Percentiles rank a stretch among this genome's conserved stretches.
Evolutionary conservation across 2,888 invertebrate genomes (phyloP).

Genomic region (Melanchra persicariae): DNA sequence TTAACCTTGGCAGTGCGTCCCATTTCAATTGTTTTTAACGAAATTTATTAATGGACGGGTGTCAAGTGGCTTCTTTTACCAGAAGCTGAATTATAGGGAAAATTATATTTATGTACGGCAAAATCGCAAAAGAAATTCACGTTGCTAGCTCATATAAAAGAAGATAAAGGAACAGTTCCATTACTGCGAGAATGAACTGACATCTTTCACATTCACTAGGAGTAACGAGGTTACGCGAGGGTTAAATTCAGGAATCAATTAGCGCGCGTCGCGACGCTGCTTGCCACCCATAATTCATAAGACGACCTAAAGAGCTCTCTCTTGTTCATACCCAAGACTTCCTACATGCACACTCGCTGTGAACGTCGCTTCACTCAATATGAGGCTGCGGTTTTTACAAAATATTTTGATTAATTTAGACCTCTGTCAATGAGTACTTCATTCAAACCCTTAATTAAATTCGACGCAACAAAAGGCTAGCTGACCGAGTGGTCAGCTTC

Average conservation of each 20-base stretch:
- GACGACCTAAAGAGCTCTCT: slow-evolving; percentile 70
- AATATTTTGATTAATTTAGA: slow-evolving; percentile 19
- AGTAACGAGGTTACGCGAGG: slow-evolving; percentile 66
- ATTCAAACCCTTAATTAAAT: slow-evolving; percentile 57
- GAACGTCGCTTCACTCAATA: not conserved
- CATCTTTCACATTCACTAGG: slow-evolving; percentile 41
- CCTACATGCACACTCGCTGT: slow-evolving; percentile 4
- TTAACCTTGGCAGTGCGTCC: slow-evolving; percentile 46
- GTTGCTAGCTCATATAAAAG: not conserved
- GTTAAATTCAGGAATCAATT: slow-evolving; percentile 82
- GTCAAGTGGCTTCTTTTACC: slow-evolving; percentile 20
- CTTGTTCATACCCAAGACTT: slow-evolving; percentile 48
- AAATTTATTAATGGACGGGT: slow-evolving; percentile 35
- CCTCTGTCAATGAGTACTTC: slow-evolving; percentile 36
- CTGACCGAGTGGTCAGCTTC: slow-evolving; percentile 63
- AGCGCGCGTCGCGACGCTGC: slow-evolving; percentile 67
- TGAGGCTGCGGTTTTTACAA: not conserved
- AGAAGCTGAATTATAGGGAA: slow-evolving; percentile 1
- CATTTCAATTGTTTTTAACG: slow-evolving; percentile 49
- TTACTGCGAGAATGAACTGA: slow-evolving; percentile 34
- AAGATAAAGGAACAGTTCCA: slow-evolving; percentile 11
- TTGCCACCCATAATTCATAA: slow-evolving; percentile 80
- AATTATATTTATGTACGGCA: not conserved
- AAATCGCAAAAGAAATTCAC: slow-evolving; percentile 12
- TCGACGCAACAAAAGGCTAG: slow-evolving; percentile 56